Evolutionary conservation across 2,113 vertebrate genomes (phyloP).

Genomic region (Hydropotes inermis): DNA sequence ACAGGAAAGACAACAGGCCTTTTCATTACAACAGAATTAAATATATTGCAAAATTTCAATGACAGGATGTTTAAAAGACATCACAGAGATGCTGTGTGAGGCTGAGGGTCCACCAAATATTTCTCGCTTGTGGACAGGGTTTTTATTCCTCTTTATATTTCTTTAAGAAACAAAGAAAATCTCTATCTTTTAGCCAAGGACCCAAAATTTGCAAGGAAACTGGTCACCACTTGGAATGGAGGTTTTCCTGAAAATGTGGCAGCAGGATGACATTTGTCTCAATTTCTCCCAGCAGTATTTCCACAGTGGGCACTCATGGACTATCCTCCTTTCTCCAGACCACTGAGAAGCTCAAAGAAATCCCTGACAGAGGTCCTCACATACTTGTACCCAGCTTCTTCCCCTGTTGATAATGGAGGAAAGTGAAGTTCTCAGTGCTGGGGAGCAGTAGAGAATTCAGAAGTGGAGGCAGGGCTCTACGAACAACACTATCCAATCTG

Average conservation of each 20-base stretch:
- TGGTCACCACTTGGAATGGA: not conserved
- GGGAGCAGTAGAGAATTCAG: not conserved
- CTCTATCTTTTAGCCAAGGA: not conserved
- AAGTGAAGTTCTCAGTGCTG: rapidly evolving
- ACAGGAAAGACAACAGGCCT: conserved; percentile 13
- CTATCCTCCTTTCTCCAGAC: not conserved
- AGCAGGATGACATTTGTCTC: not conserved
- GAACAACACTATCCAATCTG: not conserved
- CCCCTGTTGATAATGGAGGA: rapidly evolving
- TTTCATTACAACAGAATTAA: not conserved
- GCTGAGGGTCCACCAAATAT: not conserved
- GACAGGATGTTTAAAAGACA: conserved; percentile 40
- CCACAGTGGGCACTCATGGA: not conserved
- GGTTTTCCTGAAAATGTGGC: not conserved
- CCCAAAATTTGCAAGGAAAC: not conserved
- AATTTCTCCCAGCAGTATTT: not conserved
- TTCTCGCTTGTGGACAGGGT: not conserved
- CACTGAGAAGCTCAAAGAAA: not conserved
- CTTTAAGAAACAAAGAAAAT: conserved; percentile 21
- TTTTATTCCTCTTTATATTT: not conserved
- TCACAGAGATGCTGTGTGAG: not conserved
- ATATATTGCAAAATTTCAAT: not conserved
- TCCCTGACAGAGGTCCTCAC: not conserved
- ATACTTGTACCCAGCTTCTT: rapidly evolving
- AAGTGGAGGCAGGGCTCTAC: not conserved